Evolutionary conservation across 1,140 invertebrate species (phyloP), one percentile per base, ranked within the genome.

Genomic region (Drosophila navojoa): DNA sequence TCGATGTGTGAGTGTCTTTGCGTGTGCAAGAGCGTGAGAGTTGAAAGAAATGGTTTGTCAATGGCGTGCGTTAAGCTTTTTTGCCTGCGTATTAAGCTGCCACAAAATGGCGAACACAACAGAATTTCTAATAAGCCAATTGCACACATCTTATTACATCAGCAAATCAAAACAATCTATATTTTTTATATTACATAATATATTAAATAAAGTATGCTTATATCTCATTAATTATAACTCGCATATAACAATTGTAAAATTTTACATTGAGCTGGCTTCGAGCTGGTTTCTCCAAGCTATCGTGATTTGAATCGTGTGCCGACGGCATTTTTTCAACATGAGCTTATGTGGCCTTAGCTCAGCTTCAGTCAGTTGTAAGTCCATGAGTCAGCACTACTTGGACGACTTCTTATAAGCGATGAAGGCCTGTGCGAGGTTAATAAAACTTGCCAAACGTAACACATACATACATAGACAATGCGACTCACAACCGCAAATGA

Each of bases 51-150:
- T 86, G 72, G 62, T 66, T 75, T 64, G 73, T 52, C 50, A 76
- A 70, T 77, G 81, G 75, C 77, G 78, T 76, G 61, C 42, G 71
- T 60, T 38, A 16, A 55, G 59, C 67, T 59, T 71, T 76, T 66
- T 60, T 16, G 50, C 16, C 61, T 47, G 11, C 55, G 5, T 52
- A 45, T 62, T 13, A 22, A 74, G 44, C 55, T 62, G 60, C 74
- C 58, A 55, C 72, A 75, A 77, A 71, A 72, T 74, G 71, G 66
- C 71, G 71, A 58, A 53, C 16, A 42, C 44, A 49, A 50, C 58
- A 57, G 54, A 58, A 16, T 29, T 59, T 35, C 32, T 49, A 50
- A 44, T 52, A 16, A 25, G 44, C 64, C 71, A 50, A 73, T 73
- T 73, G 52, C 32, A 49, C 25, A 22, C 13, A 11, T 11, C 35